Conservation (phyloP, 2,888 invertebrate genomes). For the Caenorhabditis virilis region DNA sequence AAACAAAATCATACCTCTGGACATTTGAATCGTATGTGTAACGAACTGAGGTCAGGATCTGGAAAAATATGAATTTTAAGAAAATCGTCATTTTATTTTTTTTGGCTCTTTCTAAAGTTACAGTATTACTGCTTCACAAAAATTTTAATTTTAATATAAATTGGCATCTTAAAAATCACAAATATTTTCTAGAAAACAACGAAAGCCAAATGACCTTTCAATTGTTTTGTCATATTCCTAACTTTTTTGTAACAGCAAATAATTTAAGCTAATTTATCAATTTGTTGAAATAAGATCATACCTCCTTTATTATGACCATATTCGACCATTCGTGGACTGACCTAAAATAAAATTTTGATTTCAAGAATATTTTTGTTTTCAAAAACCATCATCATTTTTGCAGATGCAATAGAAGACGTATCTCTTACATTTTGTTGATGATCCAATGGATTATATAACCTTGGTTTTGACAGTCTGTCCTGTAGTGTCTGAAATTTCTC, state of each 20-base stretch:
- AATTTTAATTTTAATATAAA: too few relatives aligned
- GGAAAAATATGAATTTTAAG: background rate
- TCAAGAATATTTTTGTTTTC: too few relatives aligned
- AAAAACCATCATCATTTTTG: too few relatives aligned
- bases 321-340: too few relatives aligned
- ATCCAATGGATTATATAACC: background rate
- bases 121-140: too few relatives aligned
- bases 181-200: background rate
- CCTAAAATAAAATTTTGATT: too few relatives aligned
- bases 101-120: background rate
- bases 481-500: background rate
- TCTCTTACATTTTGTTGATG: background rate
- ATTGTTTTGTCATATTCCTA: background rate
- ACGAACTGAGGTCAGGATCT: constrained; percentile 2
- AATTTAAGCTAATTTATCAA: too few relatives aligned
- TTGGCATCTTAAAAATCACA: too few relatives aligned
- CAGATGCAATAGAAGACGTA: background rate
- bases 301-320: too few relatives aligned
- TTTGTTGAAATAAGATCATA: too few relatives aligned
- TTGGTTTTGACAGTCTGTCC: background rate
- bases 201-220: background rate
- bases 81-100: background rate
- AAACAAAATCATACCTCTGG: constrained; percentile 6
- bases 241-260: too few relatives aligned
- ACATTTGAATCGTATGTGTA: constrained; percentile 12